Evolutionary conservation across 2,797 vertebrate species (phyloP).

Genomic region (Xyrichtys novacula): DNA sequence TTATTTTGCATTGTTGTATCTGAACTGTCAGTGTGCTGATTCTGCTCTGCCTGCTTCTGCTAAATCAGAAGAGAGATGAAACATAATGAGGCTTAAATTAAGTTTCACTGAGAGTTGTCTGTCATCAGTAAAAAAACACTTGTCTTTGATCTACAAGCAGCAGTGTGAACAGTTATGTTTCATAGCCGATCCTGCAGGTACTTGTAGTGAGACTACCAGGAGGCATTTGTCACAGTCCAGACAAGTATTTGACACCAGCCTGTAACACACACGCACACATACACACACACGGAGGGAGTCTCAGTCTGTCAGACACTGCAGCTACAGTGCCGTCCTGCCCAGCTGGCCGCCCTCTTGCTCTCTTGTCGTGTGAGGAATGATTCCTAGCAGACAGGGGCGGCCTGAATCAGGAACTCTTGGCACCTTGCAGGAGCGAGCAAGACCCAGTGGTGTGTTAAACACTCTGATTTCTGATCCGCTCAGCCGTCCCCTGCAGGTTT

Average conservation of each 20-base stretch:
- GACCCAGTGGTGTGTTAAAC: conserved; percentile 35
- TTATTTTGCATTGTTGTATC: conserved; percentile 27
- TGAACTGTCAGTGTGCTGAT: conserved; percentile 25
- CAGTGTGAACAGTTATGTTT: conserved; percentile 67
- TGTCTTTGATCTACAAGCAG: conserved; percentile 64
- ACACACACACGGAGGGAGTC: conserved; percentile 38
- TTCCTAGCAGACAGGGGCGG: conserved; percentile 60
- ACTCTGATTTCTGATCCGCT: conserved; percentile 45
- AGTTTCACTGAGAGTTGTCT: conserved; percentile 35
- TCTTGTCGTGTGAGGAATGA: conserved; percentile 69
- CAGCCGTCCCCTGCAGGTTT: conserved; percentile 53
- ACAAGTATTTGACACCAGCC: conserved; percentile 83
- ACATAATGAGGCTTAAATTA: conserved; percentile 27
- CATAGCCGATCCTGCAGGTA: conserved; percentile 68
- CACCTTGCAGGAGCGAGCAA: conserved; percentile 61
- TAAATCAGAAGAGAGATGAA: conserved; percentile 7
- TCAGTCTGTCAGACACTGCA: conserved; percentile 77
- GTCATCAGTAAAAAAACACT: conserved; percentile 27
- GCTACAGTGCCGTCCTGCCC: conserved; percentile 65
- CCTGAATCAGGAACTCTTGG: conserved; percentile 46
- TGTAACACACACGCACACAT: conserved; percentile 68
- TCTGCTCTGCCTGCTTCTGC: conserved; percentile 26
- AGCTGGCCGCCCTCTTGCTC: conserved; percentile 62
- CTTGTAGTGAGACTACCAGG: conserved; percentile 67
- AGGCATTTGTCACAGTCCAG: conserved; percentile 82